Percentiles rank a stretch among this genome's conserved stretches.
Conservation (phyloP, 2,113 vertebrate genomes). For the Podilymbus podiceps region DNA sequence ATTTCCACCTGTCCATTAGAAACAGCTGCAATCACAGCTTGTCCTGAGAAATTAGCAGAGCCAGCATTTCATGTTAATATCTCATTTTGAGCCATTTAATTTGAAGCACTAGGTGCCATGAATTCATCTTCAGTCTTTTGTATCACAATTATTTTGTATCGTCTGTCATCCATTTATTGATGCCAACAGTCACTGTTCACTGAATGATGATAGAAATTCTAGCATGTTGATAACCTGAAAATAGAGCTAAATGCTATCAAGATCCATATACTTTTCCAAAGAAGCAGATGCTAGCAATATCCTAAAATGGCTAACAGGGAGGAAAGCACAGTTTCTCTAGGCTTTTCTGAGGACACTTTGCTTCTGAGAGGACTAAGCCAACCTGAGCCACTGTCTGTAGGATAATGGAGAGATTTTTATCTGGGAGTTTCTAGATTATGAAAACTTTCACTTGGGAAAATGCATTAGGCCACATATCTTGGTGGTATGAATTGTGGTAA, state of each 20-base stretch:
- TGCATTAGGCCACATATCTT: neutral
- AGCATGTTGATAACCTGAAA: constrained; percentile 9
- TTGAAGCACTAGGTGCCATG: constrained; percentile 1
- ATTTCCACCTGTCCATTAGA: neutral
- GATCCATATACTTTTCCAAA: neutral
- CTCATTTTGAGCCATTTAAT: constrained; percentile 25
- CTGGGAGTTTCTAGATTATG: neutral
- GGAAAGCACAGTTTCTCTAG: neutral
- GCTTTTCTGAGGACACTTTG: neutral
- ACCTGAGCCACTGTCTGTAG: neutral
- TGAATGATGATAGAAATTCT: neutral
- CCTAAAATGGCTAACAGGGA: neutral
- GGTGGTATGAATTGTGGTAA: neutral
- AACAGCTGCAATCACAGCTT: neutral
- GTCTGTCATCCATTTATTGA: constrained; percentile 3
- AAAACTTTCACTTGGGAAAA: neutral
- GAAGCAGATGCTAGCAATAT: neutral
- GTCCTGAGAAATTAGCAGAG: neutral
- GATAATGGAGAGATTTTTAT: neutral
- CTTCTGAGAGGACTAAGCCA: neutral
- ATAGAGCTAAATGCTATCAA: neutral
- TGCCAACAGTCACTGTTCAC: neutral
- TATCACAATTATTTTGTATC: neutral
- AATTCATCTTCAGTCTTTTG: constrained; percentile 14
- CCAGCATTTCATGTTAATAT: constrained; percentile 1